Base-by-base conservation (phyloP, 2,797 vertebrate species). In the Crypturellus tataupa region DNA sequence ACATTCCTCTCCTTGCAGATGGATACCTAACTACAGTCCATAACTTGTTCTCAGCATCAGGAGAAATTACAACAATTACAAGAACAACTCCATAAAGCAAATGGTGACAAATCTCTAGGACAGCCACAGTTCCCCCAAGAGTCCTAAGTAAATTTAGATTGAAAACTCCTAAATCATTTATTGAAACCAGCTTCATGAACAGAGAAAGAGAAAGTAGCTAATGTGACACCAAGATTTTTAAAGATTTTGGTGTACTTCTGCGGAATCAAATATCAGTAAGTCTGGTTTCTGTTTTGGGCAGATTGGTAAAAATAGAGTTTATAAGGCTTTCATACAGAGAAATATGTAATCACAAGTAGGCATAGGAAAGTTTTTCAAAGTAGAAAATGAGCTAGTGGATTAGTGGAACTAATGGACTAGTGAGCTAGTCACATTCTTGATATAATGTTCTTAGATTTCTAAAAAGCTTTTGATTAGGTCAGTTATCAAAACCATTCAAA, bases 391-490 rank as follows among this genome's bases (percentile, higher is more conserved):
- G 87, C 24, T 40, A 51, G 44, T 88, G 75, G 68, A 88, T n/a
- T n/a, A n/a, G n/a, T n/a, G n/a, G n/a, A n/a, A n/a, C n/a, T n/a
- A n/a, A n/a, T n/a, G n/a, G n/a, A n/a, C n/a, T n/a, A n/a, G n/a
- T n/a, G n/a, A n/a, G n/a, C n/a, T n/a, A n/a, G 94, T 95, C 90
- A 88, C 44, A 71, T 87, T 90, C 27, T 90, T 95, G 80, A 88
- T 90, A 60, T 80, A 87, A 95, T 82, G 56, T 95, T 95, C 90
- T 94, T 85, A 80, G 56, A 80, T 94, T 95, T 94, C 91, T 93
- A 94, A 96, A 96, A 95, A 84, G 90, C 80, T 96, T 96, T 95
- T 95, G 94, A 95, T 95, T 83, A 94, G 78, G 75, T 84, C 68
- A 60, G 78, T 91, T 88, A 94, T 94, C 94, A 91, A 84, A 93